Evolutionary conservation across 64 coral and sea anemone species (phyloP), one percentile per base, ranked within the genome.

Genomic region (Trachythela sp.): DNA sequence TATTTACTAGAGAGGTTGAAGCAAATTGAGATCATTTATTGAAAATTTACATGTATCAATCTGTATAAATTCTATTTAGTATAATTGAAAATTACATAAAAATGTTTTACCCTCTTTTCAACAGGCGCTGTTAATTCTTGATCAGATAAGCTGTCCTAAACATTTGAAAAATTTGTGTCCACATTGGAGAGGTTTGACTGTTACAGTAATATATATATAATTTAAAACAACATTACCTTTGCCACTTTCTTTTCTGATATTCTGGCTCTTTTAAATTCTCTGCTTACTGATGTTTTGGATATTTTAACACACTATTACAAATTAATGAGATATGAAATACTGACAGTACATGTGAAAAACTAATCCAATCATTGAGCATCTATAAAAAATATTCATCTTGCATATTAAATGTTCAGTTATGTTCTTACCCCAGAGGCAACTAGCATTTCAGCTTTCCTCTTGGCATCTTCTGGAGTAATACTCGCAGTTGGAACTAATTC

Each of bases 191-290:
- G n/a, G n/a, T n/a, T n/a, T n/a, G n/a, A n/a, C n/a, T n/a, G n/a
- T n/a, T n/a, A n/a, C n/a, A n/a, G n/a, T n/a, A 22, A 68, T 3
- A n/a, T 31, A 8, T 68, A 68, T 68, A n/a, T n/a, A 68, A 22
- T 68, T n/a, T 68, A n/a, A n/a, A n/a, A n/a, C n/a, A n/a, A n/a
- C n/a, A n/a, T 68, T 80, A 80, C 75, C 75, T 80, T 80, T 15
- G 75, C 14, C 2, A 36, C 9, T 39, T 35, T 80, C 75, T 80
- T 80, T 15, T 80, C 75, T 2, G 33, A 80, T 10, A 18, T 80
- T 35, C 75, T 35, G 8, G 34, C 75, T 80, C 75, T 20, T 30
- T 80, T 80, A 38, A 80, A 80, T 35, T 80, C 75, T 35, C 75
- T 20, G 6, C 30, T 30, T 15, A 34, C 33, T 10, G 75, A 37